Evolutionary conservation across 2,113 vertebrate species (phyloP), one percentile per base, ranked within the genome.

Genomic region (Varanus salvator): DNA sequence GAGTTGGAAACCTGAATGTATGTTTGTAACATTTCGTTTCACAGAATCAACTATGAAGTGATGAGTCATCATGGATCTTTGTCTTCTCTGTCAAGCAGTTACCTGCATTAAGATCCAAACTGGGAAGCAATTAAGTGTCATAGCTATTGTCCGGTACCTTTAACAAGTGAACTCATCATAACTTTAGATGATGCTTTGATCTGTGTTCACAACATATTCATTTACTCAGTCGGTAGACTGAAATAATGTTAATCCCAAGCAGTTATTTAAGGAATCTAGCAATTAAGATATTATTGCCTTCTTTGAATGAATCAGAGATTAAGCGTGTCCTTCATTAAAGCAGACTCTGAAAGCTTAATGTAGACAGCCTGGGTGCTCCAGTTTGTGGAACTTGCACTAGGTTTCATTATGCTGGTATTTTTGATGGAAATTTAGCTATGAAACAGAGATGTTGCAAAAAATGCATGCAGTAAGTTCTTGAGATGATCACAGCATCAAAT

Each of bases 301-400:
- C 94, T 92, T 57, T 85, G 85, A 81, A 75, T 94, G 90, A 95
- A 92, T 92, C 91, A 94, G 89, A 91, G 6, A 29, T 87, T 90
- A 93, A 94, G 92, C 66, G 57, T 89, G 92, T 71, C 91, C 94
- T 93, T 93, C 93, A 57, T 94, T 92, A 95, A 80, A 71, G 86
- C 80, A 74, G 90, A 94, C 1, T 50, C 38, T 11, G 77, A 80
- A 52, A 52, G 2, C 27, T 52, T 52, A 80, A 29, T 80, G 52
- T 52, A 52, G 23, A 23, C 0, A 23, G 11, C 25, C 29, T 50
- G 19, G 8, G 23, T 50, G 44, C 21, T 23, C 34, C 19, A 48
- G 38, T 44, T 50, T 48, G 21, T 50, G 27, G 48, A 52, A 50
- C 3, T 50, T 78, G 17, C 21, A 78, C 60, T 64, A 64, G 38